Conservation (phyloP, 2,113 vertebrate genomes). For the Phrynosoma platyrhinos region DNA sequence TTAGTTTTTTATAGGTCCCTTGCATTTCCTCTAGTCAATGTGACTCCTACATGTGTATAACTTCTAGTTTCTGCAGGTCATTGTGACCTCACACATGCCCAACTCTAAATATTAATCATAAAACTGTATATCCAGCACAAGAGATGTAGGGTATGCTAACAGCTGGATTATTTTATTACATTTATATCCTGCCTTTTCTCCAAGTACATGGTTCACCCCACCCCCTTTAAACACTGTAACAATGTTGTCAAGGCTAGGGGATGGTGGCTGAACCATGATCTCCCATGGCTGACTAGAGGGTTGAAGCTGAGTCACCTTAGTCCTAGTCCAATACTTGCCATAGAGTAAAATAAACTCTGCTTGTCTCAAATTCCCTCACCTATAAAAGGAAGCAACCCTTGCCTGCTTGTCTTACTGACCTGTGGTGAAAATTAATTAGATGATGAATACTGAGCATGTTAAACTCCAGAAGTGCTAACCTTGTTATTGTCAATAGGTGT, state of each 20-base stretch:
- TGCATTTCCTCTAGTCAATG: too few species aligned
- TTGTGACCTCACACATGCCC: too few species aligned
- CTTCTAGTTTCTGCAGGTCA: too few species aligned
- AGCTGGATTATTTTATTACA: neutral
- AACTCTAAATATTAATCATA: too few species aligned
- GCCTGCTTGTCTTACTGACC: slow-evolving; percentile 60
- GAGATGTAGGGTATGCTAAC: too few species aligned
- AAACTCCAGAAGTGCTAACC: slow-evolving; percentile 65
- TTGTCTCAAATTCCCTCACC: slow-evolving; percentile 60
- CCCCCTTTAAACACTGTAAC: neutral
- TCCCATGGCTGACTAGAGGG: too few species aligned
- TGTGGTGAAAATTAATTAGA: slow-evolving; percentile 73
- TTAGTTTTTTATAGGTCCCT: too few species aligned
- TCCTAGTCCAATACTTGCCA: neutral
- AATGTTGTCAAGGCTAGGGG: neutral
- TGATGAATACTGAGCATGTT: slow-evolving; percentile 67
- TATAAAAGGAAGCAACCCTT: slow-evolving; percentile 65
- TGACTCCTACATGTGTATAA: too few species aligned
- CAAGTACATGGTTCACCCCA: neutral
- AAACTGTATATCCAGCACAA: too few species aligned
- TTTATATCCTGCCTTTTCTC: neutral
- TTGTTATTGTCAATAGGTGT: slow-evolving; percentile 71
- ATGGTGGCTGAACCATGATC: neutral
- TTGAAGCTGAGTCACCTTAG: neutral
- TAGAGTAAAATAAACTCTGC: slow-evolving; percentile 43